These are phyloP conservation scores for Podargus strigoides DNA, from an alignment of 2,797 vertebrate species.

Conservation along the genomic window DNA sequence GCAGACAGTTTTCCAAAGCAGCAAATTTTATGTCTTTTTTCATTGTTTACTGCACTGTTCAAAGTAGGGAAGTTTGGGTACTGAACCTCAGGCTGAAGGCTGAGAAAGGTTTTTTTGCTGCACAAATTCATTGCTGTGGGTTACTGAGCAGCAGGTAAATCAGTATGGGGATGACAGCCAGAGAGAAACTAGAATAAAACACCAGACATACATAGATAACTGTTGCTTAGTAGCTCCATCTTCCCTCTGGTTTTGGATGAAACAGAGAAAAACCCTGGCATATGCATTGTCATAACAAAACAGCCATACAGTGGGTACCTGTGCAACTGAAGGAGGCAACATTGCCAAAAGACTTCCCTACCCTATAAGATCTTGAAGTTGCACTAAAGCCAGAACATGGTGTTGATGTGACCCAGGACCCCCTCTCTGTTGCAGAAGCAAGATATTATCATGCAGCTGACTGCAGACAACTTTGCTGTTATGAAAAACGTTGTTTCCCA, in stretches of 20 bases:
- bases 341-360: neutral
- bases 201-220: neutral
- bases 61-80: neutral
- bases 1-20: neutral
- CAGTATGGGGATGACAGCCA: neutral
- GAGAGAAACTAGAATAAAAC: neutral
- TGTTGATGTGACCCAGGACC: neutral
- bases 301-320: neutral
- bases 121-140: neutral
- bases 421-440: neutral
- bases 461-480: neutral
- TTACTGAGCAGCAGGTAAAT: neutral
- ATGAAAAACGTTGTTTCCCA: neutral
- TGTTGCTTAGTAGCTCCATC: neutral
- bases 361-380: rapidly evolving
- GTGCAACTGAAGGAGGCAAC: neutral
- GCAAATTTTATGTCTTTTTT: rapidly evolving
- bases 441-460: neutral
- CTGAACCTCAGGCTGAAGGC: neutral
- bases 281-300: neutral
- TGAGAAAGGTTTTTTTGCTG: neutral
- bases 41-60: neutral
- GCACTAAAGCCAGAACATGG: neutral
- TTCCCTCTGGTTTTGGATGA: neutral
- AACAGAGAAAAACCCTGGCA: neutral